Evolutionary conservation across 1,140 invertebrate species (phyloP), one percentile per base, ranked within the genome.

Genomic region (Ostrea denselamellosa): DNA sequence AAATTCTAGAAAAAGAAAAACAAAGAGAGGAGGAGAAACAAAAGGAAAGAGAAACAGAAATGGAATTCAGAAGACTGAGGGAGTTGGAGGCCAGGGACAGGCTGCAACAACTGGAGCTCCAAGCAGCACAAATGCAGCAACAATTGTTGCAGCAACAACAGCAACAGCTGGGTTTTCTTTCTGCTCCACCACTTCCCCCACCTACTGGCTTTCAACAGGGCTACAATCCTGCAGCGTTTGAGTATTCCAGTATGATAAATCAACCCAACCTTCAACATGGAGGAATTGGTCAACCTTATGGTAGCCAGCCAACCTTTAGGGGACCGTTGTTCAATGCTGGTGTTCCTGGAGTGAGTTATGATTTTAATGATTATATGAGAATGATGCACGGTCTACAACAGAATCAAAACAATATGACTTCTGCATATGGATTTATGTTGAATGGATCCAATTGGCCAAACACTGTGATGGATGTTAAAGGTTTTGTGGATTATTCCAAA

Each of bases 291-390:
- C 17, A 87, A 22, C 85, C 28, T 8, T 86, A 58, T 56, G 54
- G 58, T 22, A 14, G 81, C 25, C 86, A 71, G 25, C 28, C 88
- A 8, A 52, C 85, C 28, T 87, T 82, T 52, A 56, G 25, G 53
- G 77, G 71, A 58, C 88, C 89, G 10, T 77, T 90, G 22, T 85
- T 87, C 12, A 90, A 86, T 68, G 71, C 65, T 28, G 87, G 86
- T 65, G 82, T 90, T 51, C 86, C 90, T 62, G 83, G 71, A 44
- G 91, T 92, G 86, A 83, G 90, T 5, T 91, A 90, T 85, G 91
- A 93, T 86, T 65, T 93, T 28, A 90, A 88, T 83, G 90, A 91
- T 28, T 92, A 92, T 71, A 92, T 92, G 93, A 88, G 90, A 34
- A 91, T 91, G 90, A 87, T 92, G 34, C 90, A 91, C n/a, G 89